Evolutionary conservation across 1,140 invertebrate genomes (phyloP).

Genomic region (Atta cephalotes): DNA sequence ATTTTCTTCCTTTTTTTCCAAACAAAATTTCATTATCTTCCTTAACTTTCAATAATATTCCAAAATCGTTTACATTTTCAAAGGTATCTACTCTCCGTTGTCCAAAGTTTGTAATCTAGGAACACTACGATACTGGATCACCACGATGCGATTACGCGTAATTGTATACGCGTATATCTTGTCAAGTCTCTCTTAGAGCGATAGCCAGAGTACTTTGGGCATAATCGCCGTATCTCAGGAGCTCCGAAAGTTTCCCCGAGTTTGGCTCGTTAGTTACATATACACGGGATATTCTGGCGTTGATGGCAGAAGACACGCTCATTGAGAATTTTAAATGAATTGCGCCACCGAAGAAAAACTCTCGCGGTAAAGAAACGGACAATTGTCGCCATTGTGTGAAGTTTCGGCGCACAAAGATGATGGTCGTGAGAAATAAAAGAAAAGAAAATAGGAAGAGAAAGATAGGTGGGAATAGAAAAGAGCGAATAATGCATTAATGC

Average conservation of each 20-base stretch:
- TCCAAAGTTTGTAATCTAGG: no score
- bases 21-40: no score
- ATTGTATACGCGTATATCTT: slow-evolving; percentile 18
- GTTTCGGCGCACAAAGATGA: slow-evolving; percentile 21
- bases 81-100: no score
- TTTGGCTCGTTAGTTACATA: slow-evolving; percentile 37
- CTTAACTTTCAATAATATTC: no score
- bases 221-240: slow-evolving; percentile 29
- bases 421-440: neutral
- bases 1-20: no score
- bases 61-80: no score
- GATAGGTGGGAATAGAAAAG: neutral
- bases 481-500: slow-evolving; percentile 42
- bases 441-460: neutral
- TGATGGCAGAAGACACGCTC: neutral
- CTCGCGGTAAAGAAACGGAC: slow-evolving; percentile 19
- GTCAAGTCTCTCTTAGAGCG: neutral
- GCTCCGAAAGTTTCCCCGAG: slow-evolving; percentile 23
- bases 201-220: neutral
- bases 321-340: slow-evolving; percentile 24
- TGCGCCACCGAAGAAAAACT: neutral
- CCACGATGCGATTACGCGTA: slow-evolving; percentile 40
- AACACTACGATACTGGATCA: no score
- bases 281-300: slow-evolving; percentile 17
- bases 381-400: slow-evolving; percentile 32